Conservation (phyloP, 1,140 invertebrate genomes). For the Chlorops oryzae region DNA sequence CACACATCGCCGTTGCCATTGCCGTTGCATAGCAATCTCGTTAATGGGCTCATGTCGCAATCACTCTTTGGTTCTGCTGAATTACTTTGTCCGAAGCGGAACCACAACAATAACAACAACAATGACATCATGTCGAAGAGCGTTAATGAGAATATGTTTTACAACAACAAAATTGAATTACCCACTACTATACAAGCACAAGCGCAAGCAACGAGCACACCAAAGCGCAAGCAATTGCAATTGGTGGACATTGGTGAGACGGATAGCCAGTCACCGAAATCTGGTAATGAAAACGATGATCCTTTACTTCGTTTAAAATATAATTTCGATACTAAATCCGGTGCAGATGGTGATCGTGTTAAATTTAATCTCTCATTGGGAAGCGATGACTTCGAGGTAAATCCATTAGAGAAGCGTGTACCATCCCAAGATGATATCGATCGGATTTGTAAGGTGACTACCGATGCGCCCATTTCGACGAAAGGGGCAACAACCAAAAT, state of each 20-base stretch:
- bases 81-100: constrained; percentile 36
- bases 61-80: constrained; percentile 44
- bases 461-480: constrained; percentile 67
- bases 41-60: constrained; percentile 44
- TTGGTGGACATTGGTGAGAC: constrained; percentile 24
- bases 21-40: constrained; percentile 19
- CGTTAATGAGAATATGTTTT: constrained; percentile 57
- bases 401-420: constrained; percentile 49
- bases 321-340: constrained; percentile 1
- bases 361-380: constrained; percentile 41
- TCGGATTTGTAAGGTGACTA: constrained; percentile 76
- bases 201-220: constrained; percentile 27
- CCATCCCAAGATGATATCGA: constrained; percentile 80
- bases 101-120: constrained; percentile 43
- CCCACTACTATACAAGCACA: constrained; percentile 3
- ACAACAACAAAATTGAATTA: constrained; percentile 44
- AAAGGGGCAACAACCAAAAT: constrained; percentile 69
- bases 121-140: constrained; percentile 56
- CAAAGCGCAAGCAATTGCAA: constrained; percentile 34
- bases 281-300: neutral
- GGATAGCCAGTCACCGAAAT: neutral
- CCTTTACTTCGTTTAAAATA: constrained; percentile 10
- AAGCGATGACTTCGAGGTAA: constrained; percentile 51
- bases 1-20: neutral
- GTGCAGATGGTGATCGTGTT: constrained; percentile 1